These are phyloP conservation scores for Rhorus exstirpatorius DNA, from an alignment of 2,888 invertebrate species.

Conservation along the genomic window DNA sequence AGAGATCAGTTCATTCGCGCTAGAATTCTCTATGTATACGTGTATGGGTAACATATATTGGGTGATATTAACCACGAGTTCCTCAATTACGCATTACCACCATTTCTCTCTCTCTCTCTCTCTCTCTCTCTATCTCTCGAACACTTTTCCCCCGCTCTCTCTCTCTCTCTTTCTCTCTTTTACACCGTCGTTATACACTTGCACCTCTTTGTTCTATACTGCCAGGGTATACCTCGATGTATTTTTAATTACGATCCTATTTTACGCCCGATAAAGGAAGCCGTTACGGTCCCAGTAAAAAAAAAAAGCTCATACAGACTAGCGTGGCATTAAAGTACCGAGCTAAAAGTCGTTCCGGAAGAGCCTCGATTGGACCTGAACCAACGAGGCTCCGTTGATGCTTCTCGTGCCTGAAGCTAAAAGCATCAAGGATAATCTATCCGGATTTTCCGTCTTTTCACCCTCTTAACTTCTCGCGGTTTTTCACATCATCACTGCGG, in stretches of 20 bases:
- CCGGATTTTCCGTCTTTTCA: slow-evolving; percentile 61
- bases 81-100: slow-evolving; percentile 54
- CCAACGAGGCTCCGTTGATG: background rate
- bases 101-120: background rate
- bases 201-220: slow-evolving; percentile 5
- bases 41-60: background rate
- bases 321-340: slow-evolving; percentile 19
- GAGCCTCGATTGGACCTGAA: slow-evolving; percentile 14
- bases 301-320: slow-evolving; percentile 17
- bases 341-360: slow-evolving; percentile 11
- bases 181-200: background rate
- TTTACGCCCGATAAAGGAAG: slow-evolving; percentile 70
- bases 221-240: slow-evolving; percentile 40
- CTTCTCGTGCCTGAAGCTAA: slow-evolving; percentile 42
- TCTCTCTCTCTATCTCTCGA: background rate
- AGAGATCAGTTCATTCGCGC: too few species aligned
- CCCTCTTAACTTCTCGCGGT: background rate
- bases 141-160: background rate
- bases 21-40: background rate
- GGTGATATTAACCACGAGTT: slow-evolving; percentile 11
- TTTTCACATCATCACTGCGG: slow-evolving; percentile 7
- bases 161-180: background rate
- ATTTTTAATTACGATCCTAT: slow-evolving; percentile 69
- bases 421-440: slow-evolving; percentile 58
- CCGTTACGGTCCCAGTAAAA: slow-evolving; percentile 30